phyloP scores from a whole-genome alignment of 2,113 vertebrate species.

The Machaerirhynchus nigripectus region DNA sequence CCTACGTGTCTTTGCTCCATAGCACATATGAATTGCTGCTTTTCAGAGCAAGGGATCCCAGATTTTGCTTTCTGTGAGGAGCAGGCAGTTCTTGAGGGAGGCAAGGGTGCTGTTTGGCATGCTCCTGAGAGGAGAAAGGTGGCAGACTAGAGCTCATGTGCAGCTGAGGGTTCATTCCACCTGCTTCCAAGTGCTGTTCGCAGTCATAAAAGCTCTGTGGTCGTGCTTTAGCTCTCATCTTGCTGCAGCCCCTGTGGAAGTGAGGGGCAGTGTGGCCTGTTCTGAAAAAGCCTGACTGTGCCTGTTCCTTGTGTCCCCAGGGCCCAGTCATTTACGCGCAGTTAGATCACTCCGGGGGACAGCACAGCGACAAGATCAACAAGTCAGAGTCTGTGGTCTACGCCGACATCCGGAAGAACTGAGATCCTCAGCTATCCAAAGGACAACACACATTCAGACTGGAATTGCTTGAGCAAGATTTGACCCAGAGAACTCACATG shows the following conservation, averaged over 20 bases:
- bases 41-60: neutral
- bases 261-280: neutral
- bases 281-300: neutral
- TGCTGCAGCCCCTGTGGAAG: neutral
- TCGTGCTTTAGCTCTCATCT: neutral
- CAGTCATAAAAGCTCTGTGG: neutral
- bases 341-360: conserved; percentile 92
- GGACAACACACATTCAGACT: conserved; percentile 44
- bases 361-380: conserved; percentile 85
- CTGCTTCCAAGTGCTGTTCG: neutral
- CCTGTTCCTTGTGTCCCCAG: conserved; percentile 54
- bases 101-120: neutral
- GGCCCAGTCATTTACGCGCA: conserved; percentile 97
- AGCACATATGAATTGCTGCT: neutral
- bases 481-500: conserved; percentile 56
- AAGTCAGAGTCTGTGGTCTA: conserved; percentile 96
- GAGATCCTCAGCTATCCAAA: conserved; percentile 43
- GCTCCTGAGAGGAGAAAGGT: neutral
- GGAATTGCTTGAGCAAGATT: conserved; percentile 55
- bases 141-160: conserved; percentile 40
- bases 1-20: neutral
- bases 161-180: conserved; percentile 29
- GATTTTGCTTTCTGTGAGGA: neutral
- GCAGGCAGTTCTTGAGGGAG: neutral
- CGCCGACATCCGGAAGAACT: conserved; percentile 93